Evolutionary conservation across 1,140 invertebrate genomes (phyloP).

Genomic region (Zaprionus inermis): DNA sequence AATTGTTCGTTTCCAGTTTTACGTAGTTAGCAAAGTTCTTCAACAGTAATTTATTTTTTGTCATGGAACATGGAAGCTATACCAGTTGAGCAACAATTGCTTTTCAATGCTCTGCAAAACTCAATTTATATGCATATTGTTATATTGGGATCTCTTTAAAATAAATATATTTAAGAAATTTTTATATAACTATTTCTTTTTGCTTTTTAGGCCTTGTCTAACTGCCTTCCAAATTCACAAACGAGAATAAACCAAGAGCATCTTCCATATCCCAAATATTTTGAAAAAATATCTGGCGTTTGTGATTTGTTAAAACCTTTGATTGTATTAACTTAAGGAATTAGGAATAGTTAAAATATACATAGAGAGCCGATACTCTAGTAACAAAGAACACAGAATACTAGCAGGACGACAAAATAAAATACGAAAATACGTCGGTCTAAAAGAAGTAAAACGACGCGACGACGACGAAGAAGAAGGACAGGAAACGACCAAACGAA

Average conservation of each 20-base stretch:
- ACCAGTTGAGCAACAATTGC: background rate
- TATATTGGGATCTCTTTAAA: too few relatives aligned
- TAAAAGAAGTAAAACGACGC: background rate
- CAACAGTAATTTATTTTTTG: background rate
- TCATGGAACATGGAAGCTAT: too few relatives aligned
- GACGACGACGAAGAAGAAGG: conserved; percentile 1
- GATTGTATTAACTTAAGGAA: conserved; percentile 56
- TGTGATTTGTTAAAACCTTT: conserved; percentile 76
- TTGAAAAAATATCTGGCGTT: conserved; percentile 82
- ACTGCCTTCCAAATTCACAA: conserved; percentile 82
- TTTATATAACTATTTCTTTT: background rate
- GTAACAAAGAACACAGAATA: conserved; percentile 3
- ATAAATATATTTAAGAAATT: too few relatives aligned
- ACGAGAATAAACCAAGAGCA: conserved; percentile 63
- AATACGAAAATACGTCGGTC: background rate
- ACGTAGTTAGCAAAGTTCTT: background rate
- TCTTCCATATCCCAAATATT: conserved; percentile 83
- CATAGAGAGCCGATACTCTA: conserved; percentile 15
- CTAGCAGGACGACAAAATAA: background rate
- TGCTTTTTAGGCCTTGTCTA: conserved; percentile 80
- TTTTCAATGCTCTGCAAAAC: too few relatives aligned
- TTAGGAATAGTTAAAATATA: conserved; percentile 63
- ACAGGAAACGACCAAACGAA: conserved; percentile 40
- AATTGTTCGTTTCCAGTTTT: background rate
- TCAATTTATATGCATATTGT: too few relatives aligned